Base-by-base conservation (phyloP, 2,113 vertebrate genomes). In the Upupa epops region DNA sequence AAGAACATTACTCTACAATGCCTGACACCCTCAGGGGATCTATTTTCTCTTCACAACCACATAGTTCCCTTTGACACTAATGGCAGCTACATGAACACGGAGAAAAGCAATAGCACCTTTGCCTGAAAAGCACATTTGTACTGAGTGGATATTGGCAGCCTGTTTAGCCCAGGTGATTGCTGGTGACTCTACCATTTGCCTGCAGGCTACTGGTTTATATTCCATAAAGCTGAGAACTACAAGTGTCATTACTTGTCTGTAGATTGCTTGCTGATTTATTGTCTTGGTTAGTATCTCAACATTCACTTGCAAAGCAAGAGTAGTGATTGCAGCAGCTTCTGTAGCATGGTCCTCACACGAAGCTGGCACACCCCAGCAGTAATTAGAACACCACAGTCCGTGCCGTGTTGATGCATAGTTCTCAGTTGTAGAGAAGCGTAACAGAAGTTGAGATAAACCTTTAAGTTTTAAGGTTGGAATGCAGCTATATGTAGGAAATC, bases 1-100 rank as follows among this genome's bases (percentile, higher is more conserved):
- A 81, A 95, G 78, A 96, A 95, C 92, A 95, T 94, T 95, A 92
- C 88, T 68, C 84, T 95, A 88, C 82, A 92, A 92, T 85, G 79
- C 52, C 89, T 75, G 93, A 75, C 71, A 69, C 89, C 96, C 96
- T 92, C 89, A 29, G 90, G 89, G 93, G 83, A 93, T 87, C 85
- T 49, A 81, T 94, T 94, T 90, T 70, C 85, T 69, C 70, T 92
- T 76, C 13, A 22, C 80, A 92, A 95, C 93, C 71, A 89, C 72
- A 85, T 75, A 88, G 94, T 45, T 95, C 54, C 92, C 80, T 92
- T 64, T 95, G 90, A 96, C 91, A 92, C 92, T 96, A 96, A 94
- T 80, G 61, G 64, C 59, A 95, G 71, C 66, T 90, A 66, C 87
- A 72, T 49, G 83, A 96, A 93, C 80, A 88, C 36, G 21, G 24